Percentiles rank a stretch among this genome's conserved stretches.
Conservation (phyloP, 2,888 invertebrate genomes). For the Netelia fuscicornis region DNA sequence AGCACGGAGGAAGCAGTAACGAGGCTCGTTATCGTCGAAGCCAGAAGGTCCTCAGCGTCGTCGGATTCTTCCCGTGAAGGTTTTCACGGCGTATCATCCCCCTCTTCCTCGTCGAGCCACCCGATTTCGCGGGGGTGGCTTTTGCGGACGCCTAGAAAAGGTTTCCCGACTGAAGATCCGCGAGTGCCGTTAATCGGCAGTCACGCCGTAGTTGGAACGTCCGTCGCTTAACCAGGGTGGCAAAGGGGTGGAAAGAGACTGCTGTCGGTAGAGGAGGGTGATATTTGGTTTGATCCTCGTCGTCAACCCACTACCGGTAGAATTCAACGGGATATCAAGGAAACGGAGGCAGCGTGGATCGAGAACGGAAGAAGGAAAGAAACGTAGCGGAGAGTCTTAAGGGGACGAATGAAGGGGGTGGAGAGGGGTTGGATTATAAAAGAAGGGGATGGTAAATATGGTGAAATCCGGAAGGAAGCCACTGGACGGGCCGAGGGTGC, state of each 20-base stretch:
- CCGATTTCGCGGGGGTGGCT: slow-evolving; percentile 6
- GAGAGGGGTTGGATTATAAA: slow-evolving; percentile 13
- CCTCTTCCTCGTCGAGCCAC: slow-evolving; percentile 8
- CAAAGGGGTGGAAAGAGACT: slow-evolving; percentile 9
- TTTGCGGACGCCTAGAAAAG: slow-evolving; percentile 17
- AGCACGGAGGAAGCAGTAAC: slow-evolving; percentile 57
- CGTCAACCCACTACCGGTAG: slow-evolving; percentile 47
- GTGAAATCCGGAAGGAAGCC: slow-evolving; percentile 54
- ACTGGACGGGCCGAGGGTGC: slow-evolving; percentile 25
- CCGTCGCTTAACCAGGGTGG: slow-evolving; percentile 44
- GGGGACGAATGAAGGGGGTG: not conserved
- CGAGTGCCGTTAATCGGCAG: slow-evolving; percentile 69
- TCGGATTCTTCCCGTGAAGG: slow-evolving; percentile 32
- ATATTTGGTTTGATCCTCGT: slow-evolving; percentile 51
- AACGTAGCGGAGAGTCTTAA: slow-evolving; percentile 19
- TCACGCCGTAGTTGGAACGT: slow-evolving; percentile 61
- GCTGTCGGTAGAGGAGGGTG: slow-evolving; percentile 15
- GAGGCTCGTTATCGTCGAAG: slow-evolving; percentile 65
- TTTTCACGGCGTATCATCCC: slow-evolving; percentile 10
- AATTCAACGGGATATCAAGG: slow-evolving; percentile 46
- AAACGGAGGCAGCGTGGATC: slow-evolving; percentile 27
- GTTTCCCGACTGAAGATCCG: slow-evolving; percentile 44
- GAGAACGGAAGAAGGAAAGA: slow-evolving; percentile 11
- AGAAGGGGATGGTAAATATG: slow-evolving; percentile 55
- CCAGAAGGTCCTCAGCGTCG: slow-evolving; percentile 40